These are phyloP conservation scores for zebrafish (Danio rerio) DNA, from an alignment of 2,113 vertebrate genomes.

Conservation along the genomic window GRCz12tu NC_133181.1:27669501-27670000, in stretches of 20 bases:
- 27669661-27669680: constrained; percentile 28
- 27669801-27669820: background rate
- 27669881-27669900: background rate
- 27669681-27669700: constrained; percentile 18
- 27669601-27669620: constrained; percentile 43
- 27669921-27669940: constrained; percentile 26
- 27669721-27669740: background rate
- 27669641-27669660: constrained; percentile 5
- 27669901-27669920: constrained; percentile 26
- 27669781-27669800: background rate
- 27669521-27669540: constrained; percentile 18
- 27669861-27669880: background rate
- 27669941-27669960: constrained; percentile 51
- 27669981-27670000: constrained; percentile 48
- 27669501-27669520: background rate
- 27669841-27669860: constrained; percentile 21
- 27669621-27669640: constrained; percentile 29
- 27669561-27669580: background rate
- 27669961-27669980: constrained; percentile 47
- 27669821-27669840: background rate
- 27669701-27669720: constrained; percentile 27
- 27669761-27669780: background rate
- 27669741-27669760: constrained; percentile 7
- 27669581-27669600: constrained; percentile 38
- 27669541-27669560: background rate